Base-by-base conservation (phyloP, 2,797 vertebrate genomes). In the Picus viridis region DNA sequence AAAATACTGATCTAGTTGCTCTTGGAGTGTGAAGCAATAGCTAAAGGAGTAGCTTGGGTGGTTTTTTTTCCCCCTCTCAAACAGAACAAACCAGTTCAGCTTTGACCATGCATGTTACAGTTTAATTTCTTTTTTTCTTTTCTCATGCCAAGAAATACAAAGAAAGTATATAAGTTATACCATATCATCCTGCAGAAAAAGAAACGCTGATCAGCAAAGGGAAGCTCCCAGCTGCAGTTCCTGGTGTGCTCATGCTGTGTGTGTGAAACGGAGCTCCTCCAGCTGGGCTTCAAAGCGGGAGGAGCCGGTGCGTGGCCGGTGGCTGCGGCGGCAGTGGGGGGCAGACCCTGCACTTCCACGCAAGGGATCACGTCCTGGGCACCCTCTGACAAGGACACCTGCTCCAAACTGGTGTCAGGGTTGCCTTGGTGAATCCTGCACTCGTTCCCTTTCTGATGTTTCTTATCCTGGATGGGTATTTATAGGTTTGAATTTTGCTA, bases 101-200 rank as follows among this genome's bases (percentile, higher is more conserved):
- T 83, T 89, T 89, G 91, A 93, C 94, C 94, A 83, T 86, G 90
- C 92, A 92, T 82, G 88, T 93, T 97, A 96, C 94, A 95, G 94
- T 98, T 98, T 98, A 98, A 98, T 98, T 98, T 54, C 27, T 54
- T 97, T 97, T 98, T 29, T 62, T 63, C 97, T 97, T 93, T 97
- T 96, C 96, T 97, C 98, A 98, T 98, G 97, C 98, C 91, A 93
- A 97, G 97, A 96, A 96, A 96, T 97, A 97, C 95, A 97, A 97
- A 97, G 96, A 22, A 95, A 95, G 72, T 88, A 85, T 94, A 89
- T 91, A 88, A 91, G 91, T 63, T 92, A 95, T 91, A 95, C 70
- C 80, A 43, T 78, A 81, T 80, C 93, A 86, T 92, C 89, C 89
- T 70, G 62, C 90, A 88, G 84, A 91, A 86, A 88, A 79, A 59